These are phyloP conservation scores for Homarus gammarus DNA, from an alignment of 2,888 invertebrate species.

Conservation along the genomic window DNA sequence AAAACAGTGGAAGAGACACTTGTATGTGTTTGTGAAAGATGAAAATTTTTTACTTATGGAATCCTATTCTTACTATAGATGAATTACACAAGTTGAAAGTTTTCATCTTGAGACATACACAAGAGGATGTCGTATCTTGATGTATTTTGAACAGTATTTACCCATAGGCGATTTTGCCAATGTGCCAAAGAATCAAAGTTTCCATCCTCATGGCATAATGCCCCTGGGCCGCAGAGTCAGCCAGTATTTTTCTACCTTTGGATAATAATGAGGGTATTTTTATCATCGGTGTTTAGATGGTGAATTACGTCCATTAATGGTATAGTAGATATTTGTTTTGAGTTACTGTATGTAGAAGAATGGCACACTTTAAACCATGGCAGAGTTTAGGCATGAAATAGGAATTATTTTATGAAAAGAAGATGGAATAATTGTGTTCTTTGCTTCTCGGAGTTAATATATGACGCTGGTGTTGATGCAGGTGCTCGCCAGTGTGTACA, in stretches of 20 bases:
- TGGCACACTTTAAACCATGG: slow-evolving; percentile 15
- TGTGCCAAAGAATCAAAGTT: slow-evolving; percentile 56
- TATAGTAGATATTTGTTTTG: slow-evolving; percentile 16
- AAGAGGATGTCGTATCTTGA: slow-evolving; percentile 6
- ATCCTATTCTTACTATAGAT: background rate
- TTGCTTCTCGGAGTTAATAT: background rate
- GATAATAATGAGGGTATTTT: slow-evolving; percentile 58
- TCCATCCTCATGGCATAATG: slow-evolving; percentile 52
- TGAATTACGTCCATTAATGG: slow-evolving; percentile 42
- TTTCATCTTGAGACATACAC: slow-evolving; percentile 6
- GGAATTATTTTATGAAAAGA: slow-evolving; percentile 3
- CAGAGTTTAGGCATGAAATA: background rate
- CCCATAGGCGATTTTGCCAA: slow-evolving; percentile 27
- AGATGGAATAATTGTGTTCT: background rate
- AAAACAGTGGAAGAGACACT: background rate
- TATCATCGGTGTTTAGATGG: slow-evolving; percentile 40
- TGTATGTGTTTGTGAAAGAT: background rate
- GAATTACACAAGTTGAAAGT: background rate
- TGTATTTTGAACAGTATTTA: slow-evolving; percentile 43
- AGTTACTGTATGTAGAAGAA: slow-evolving; percentile 6
- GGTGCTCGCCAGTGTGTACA: background rate
- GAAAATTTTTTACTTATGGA: background rate
- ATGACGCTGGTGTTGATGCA: background rate
- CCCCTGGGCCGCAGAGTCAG: slow-evolving; percentile 45
- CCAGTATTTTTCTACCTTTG: slow-evolving; percentile 67